phyloP scores from a whole-genome alignment of 37 sponge, comb jelly and placozoan genomes.

The Lycopodina hypogea region DNA sequence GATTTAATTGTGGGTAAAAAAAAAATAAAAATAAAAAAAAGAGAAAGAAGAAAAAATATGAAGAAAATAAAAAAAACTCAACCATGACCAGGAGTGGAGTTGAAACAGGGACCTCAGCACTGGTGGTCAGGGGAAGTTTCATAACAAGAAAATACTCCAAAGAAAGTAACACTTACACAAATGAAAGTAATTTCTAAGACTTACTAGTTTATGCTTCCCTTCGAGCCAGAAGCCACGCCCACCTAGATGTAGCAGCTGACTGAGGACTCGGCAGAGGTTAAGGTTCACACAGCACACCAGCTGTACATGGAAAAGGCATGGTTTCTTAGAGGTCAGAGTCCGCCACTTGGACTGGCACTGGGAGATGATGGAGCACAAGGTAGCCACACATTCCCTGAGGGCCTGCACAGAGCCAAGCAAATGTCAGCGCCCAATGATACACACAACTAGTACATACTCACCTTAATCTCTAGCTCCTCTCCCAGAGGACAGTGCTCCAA shows the following conservation, averaged over 20 bases:
- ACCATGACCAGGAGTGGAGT: too few relatives aligned
- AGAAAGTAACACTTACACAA: too few relatives aligned
- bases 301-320: conserved; percentile 6
- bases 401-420: not conserved
- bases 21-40: too few relatives aligned
- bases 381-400: not conserved
- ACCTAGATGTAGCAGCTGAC: not conserved
- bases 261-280: conserved; percentile 12
- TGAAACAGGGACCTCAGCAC: too few relatives aligned
- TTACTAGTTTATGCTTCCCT: not conserved
- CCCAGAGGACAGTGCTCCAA: not conserved
- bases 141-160: too few relatives aligned
- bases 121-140: too few relatives aligned
- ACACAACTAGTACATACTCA: too few relatives aligned
- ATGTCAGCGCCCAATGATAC: not conserved
- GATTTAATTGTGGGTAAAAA: too few relatives aligned
- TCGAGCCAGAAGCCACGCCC: not conserved
- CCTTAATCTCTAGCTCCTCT: not conserved
- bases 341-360: conserved; percentile 67
- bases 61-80: too few relatives aligned
- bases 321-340: conserved; percentile 3
- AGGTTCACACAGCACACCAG: conserved; percentile 37
- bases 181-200: too few relatives aligned
- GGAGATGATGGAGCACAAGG: conserved; percentile 27
- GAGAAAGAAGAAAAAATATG: too few relatives aligned